Conservation (phyloP, 2,113 vertebrate species). For the Bufo gargarizans region DNA sequence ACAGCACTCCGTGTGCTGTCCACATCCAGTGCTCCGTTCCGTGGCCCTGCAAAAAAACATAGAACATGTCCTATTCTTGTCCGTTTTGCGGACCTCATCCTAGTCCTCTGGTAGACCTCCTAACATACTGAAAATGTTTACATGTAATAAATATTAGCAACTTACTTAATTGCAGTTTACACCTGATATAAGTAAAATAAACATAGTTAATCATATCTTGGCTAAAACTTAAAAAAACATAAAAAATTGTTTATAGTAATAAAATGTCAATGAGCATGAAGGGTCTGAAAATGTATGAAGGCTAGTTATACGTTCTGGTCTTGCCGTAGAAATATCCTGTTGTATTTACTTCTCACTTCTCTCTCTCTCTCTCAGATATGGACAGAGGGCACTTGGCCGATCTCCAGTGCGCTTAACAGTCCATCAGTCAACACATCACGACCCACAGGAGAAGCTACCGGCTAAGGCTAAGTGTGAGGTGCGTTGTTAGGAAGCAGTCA, state of each 20-base stretch:
- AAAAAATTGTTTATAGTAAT: neutral
- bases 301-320: neutral
- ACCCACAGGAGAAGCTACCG: neutral
- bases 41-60: too few species aligned
- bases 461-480: neutral
- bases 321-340: neutral
- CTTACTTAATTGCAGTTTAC: too few species aligned
- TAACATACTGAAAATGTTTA: too few species aligned
- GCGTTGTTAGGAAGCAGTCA: neutral
- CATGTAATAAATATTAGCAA: too few species aligned
- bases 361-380: neutral
- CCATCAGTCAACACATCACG: neutral
- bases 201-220: too few species aligned
- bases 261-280: neutral
- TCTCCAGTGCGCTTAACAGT: neutral
- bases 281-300: neutral
- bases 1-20: too few species aligned
- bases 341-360: slow-evolving; percentile 11
- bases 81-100: too few species aligned
- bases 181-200: neutral
- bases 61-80: too few species aligned
- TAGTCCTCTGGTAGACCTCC: too few species aligned
- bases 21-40: too few species aligned
- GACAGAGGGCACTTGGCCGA: neutral
- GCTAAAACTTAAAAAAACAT: too few species aligned